Conservation (phyloP, 92 coral and sea anemone species). For the Chrysogorgia sp. region DNA sequence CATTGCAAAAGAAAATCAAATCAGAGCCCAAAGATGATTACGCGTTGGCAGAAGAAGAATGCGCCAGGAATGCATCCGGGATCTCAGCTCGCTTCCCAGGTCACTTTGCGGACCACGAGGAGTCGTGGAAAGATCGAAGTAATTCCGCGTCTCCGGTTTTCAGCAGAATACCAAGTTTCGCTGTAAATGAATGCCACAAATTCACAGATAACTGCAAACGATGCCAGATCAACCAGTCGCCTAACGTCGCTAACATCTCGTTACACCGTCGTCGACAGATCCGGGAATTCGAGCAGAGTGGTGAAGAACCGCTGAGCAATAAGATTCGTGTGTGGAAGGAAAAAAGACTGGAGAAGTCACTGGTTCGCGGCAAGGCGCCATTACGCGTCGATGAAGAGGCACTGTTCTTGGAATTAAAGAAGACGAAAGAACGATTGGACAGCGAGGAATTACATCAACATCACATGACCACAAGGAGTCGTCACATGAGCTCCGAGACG, state of each 20-base stretch:
- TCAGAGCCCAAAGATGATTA: constrained; percentile 43
- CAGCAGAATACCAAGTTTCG: constrained; percentile 30
- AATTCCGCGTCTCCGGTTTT: constrained; percentile 26
- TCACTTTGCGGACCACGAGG: not conserved
- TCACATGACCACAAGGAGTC: constrained; percentile 27
- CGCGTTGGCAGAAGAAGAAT: constrained; percentile 38
- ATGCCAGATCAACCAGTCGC: constrained; percentile 4
- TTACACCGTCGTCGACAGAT: constrained; percentile 43
- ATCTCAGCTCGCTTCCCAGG: not conserved
- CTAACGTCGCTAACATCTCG: constrained; percentile 9
- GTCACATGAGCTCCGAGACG: constrained; percentile 6
- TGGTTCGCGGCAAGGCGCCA: constrained; percentile 2
- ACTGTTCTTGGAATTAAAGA: not conserved
- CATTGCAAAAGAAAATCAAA: constrained; percentile 29
- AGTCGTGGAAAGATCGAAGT: constrained; percentile 19
- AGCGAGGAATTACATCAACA: constrained; percentile 5
- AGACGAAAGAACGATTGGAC: not conserved
- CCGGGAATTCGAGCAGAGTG: constrained; percentile 36
- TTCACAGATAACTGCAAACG: constrained; percentile 32
- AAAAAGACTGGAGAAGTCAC: constrained; percentile 35
- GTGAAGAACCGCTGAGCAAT: constrained; percentile 31
- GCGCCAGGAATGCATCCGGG: constrained; percentile 5
- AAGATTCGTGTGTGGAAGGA: constrained; percentile 44
- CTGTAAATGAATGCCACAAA: constrained; percentile 35
- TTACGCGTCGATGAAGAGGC: constrained; percentile 24